A percentile compares a stretch with the other conserved stretches of the same genome.
These are phyloP conservation scores for Drosophila picticornis DNA, from an alignment of 2,888 invertebrate species.

Conservation along the genomic window DNA sequence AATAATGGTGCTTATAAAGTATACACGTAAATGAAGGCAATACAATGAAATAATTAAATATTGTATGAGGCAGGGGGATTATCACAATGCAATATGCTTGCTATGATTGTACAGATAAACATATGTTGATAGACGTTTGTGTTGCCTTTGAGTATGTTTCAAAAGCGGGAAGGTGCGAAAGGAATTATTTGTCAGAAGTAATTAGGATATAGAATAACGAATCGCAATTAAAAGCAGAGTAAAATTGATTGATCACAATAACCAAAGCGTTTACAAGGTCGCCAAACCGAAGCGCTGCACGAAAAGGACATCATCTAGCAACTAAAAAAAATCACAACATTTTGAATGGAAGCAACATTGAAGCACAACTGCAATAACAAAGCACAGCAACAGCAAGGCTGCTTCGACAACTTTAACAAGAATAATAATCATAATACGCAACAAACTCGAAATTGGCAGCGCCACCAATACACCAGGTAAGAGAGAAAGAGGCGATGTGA, in stretches of 20 bases:
- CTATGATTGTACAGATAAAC: background rate
- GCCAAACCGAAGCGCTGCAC: background rate
- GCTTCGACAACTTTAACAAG: slow-evolving; percentile 24
- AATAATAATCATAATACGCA: slow-evolving; percentile 18
- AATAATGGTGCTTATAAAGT: slow-evolving; percentile 5
- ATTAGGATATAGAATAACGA: background rate
- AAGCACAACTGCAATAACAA: slow-evolving; percentile 46
- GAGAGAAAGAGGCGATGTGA: background rate
- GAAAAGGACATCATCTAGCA: slow-evolving; percentile 7
- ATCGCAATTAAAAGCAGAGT: background rate
- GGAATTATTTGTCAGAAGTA: background rate
- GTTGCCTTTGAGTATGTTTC: background rate
- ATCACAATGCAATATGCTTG: slow-evolving; percentile 5
- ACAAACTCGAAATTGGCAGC: slow-evolving; percentile 46
- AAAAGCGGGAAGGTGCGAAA: background rate
- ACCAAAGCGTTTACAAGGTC: slow-evolving; percentile 1
- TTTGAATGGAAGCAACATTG: slow-evolving; percentile 82
- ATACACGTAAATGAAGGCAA: background rate
- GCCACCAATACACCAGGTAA: slow-evolving; percentile 50
- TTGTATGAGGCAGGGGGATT: background rate
- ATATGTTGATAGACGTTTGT: background rate
- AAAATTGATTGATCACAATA: background rate
- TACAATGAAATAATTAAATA: slow-evolving; percentile 14
- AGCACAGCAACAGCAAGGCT: slow-evolving; percentile 30
- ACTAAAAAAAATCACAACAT: slow-evolving; percentile 49